Evolutionary conservation across 2,797 vertebrate genomes (phyloP).

Genomic region (Merluccius polli): DNA sequence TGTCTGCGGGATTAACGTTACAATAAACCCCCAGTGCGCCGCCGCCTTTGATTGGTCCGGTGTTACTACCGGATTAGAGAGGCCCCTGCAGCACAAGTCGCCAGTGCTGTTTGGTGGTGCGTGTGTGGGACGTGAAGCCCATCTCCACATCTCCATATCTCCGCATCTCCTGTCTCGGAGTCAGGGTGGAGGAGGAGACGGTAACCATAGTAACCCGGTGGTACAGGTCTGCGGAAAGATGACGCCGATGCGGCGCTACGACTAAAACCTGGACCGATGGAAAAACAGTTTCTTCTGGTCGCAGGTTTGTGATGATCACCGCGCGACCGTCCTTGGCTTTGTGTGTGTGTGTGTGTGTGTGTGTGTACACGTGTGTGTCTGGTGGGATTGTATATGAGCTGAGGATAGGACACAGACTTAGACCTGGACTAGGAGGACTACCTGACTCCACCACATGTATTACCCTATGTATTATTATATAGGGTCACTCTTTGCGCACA

Average conservation of each 20-base stretch:
- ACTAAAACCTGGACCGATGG: not conserved
- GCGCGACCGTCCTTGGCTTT: not conserved
- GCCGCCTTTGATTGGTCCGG: not conserved
- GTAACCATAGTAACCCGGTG: not conserved
- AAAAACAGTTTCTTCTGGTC: not conserved
- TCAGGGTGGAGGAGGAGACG: conserved; percentile 2
- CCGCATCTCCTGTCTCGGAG: too few relatives aligned
- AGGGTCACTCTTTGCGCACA: too few relatives aligned
- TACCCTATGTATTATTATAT: too few relatives aligned
- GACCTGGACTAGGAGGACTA: too few relatives aligned
- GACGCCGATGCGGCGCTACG: not conserved
- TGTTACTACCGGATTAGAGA: not conserved
- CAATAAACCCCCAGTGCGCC: not conserved
- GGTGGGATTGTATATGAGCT: too few relatives aligned
- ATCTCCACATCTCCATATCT: too few relatives aligned
- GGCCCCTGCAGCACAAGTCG: not conserved
- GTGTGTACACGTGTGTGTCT: not conserved
- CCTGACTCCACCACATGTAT: too few relatives aligned
- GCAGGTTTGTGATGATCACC: not conserved
- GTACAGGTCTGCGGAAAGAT: not conserved
- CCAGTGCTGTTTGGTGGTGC: not conserved
- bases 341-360: not conserved
- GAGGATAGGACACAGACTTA: too few relatives aligned
- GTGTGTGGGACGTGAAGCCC: not conserved
- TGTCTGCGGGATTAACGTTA: not conserved